phyloP scores from a whole-genome alignment of 2,797 vertebrate species.

The Hydrolagus colliei region DNA sequence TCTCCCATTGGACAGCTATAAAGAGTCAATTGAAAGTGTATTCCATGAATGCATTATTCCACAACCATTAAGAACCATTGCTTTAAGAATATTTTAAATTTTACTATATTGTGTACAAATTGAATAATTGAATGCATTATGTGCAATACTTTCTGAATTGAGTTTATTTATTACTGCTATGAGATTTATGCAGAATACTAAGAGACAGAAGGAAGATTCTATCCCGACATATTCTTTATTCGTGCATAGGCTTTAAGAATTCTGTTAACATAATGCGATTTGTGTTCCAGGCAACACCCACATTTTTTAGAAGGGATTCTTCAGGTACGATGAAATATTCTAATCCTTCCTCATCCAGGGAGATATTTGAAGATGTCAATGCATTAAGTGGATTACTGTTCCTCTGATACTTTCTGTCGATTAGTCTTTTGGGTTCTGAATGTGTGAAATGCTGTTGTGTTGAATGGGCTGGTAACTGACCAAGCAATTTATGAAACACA shows the following conservation, averaged over 20 bases:
- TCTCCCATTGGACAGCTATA: too few relatives aligned
- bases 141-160: too few relatives aligned
- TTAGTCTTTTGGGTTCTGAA: constrained; percentile 9
- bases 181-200: too few relatives aligned
- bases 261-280: neutral
- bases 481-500: neutral
- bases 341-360: neutral
- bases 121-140: neutral
- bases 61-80: neutral
- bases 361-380: neutral
- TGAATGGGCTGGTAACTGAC: neutral
- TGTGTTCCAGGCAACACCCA: neutral
- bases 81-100: neutral
- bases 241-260: neutral
- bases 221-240: neutral
- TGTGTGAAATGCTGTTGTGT: constrained; percentile 14
- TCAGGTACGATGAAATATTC: neutral
- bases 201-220: neutral
- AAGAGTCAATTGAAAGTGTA: neutral
- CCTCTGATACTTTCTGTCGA: neutral
- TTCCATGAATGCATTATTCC: neutral
- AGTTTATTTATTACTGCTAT: too few relatives aligned
- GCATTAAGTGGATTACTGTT: neutral
- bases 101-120: neutral
- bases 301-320: neutral